Evolutionary conservation across 2,888 invertebrate species (phyloP).

Genomic region (Cybosia mesomella): DNA sequence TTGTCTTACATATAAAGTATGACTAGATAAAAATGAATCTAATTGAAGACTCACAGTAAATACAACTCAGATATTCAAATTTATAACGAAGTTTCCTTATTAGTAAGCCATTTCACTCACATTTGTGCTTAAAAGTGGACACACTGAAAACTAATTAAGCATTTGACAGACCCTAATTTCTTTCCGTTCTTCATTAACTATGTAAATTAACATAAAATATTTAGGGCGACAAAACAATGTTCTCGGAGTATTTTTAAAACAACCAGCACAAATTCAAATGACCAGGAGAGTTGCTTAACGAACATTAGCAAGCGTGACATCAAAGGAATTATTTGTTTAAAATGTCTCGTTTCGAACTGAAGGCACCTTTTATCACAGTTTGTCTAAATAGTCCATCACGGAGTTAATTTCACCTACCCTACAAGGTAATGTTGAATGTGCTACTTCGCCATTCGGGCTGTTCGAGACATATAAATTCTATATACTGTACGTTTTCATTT

Average conservation of each 20-base stretch:
- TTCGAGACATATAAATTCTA: slow-evolving; percentile 7
- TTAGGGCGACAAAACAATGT: slow-evolving; percentile 14
- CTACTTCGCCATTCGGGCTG: slow-evolving; percentile 12
- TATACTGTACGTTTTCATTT: slow-evolving; percentile 37
- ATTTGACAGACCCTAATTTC: slow-evolving; percentile 17
- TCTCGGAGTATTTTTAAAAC: slow-evolving; percentile 10
- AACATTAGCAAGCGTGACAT: slow-evolving; percentile 36
- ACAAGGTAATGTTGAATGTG: slow-evolving; percentile 26
- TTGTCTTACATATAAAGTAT: neutral
- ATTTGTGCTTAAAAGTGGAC: slow-evolving; percentile 10
- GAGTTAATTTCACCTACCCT: slow-evolving; percentile 38
- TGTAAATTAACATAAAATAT: slow-evolving; percentile 29
- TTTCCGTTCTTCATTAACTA: slow-evolving; percentile 16
- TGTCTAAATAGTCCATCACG: slow-evolving; percentile 41
- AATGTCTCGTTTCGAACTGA: slow-evolving; percentile 17
- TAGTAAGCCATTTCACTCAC: neutral
- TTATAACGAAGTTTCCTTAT: neutral
- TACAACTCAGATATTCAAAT: neutral
- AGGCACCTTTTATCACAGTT: slow-evolving; percentile 40
- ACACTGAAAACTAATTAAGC: slow-evolving; percentile 18
- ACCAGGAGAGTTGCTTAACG: slow-evolving; percentile 15
- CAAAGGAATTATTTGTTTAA: slow-evolving; percentile 32
- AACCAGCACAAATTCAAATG: slow-evolving; percentile 18
- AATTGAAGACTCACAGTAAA: neutral
- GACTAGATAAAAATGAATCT: too few relatives aligned